These are phyloP conservation scores for Boloria selene DNA, from an alignment of 2,888 invertebrate species.

Conservation along the genomic window DNA sequence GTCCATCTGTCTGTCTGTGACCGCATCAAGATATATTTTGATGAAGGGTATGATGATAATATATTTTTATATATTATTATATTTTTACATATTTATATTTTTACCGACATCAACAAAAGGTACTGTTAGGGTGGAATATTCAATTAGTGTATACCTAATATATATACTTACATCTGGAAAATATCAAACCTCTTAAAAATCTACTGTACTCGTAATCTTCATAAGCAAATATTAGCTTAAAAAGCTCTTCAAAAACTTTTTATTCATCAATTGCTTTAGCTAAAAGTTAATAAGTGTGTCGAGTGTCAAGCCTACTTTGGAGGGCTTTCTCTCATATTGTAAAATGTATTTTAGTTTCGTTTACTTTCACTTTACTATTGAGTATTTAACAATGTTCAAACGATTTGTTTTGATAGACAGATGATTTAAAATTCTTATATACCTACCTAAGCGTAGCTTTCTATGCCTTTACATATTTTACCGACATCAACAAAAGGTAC, in stretches of 20 bases:
- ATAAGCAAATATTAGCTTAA: no score
- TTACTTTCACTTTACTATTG: slow-evolving; percentile 30
- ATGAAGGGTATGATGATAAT: no score
- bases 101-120: not conserved
- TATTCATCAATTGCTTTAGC: slow-evolving; percentile 1
- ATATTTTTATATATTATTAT: no score
- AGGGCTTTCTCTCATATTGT: slow-evolving; percentile 26
- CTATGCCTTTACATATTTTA: not conserved
- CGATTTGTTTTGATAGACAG: slow-evolving; percentile 17
- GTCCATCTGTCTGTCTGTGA: no score
- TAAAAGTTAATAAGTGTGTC: slow-evolving; percentile 10
- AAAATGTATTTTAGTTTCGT: slow-evolving; percentile 32
- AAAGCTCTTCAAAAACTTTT: no score
- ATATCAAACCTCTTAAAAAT: no score
- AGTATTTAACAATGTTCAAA: slow-evolving; percentile 19
- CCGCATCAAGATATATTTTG: no score
- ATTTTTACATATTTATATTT: not conserved
- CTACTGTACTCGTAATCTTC: no score
- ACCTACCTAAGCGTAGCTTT: not conserved
- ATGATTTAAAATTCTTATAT: slow-evolving; percentile 15
- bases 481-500: not conserved
- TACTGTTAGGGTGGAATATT: no score
- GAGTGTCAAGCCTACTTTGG: slow-evolving; percentile 4
- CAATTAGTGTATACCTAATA: no score
- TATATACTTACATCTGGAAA: no score